These are phyloP conservation scores for Columba guinea DNA, from an alignment of 2,797 vertebrate species.

Conservation along the genomic window DNA sequence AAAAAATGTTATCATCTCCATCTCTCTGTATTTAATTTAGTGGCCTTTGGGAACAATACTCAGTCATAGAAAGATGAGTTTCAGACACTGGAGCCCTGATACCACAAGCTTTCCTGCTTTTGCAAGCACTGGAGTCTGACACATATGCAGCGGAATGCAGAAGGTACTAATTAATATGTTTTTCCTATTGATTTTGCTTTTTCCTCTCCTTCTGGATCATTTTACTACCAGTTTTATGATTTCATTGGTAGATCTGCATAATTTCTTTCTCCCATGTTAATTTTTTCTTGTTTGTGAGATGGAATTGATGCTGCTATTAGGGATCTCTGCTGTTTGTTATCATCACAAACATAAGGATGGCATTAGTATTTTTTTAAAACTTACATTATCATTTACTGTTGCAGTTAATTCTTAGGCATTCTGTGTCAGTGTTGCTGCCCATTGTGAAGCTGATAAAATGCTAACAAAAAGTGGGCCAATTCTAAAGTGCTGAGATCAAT, in stretches of 20 bases:
- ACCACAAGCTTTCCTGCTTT: neutral
- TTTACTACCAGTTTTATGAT: constrained; percentile 1
- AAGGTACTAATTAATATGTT: constrained; percentile 22
- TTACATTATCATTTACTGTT: constrained; percentile 38
- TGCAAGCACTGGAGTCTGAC: neutral
- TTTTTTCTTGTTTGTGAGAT: neutral
- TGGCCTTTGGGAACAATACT: neutral
- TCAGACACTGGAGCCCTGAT: neutral
- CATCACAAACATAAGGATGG: neutral
- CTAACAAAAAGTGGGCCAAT: constrained; percentile 51
- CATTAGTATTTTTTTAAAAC: constrained; percentile 11
- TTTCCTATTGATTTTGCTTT: constrained; percentile 41
- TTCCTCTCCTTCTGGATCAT: neutral
- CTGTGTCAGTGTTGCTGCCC: constrained; percentile 19
- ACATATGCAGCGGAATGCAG: neutral
- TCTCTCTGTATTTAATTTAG: constrained; percentile 8
- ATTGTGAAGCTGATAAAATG: constrained; percentile 56
- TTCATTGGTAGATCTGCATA: neutral
- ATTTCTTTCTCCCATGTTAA: neutral
- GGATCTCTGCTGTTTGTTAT: neutral
- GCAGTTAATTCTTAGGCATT: constrained; percentile 41
- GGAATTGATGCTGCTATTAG: neutral
- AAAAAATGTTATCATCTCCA: neutral
- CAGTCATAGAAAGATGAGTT: neutral
- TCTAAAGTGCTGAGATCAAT: constrained; percentile 32